Conservation (phyloP, 2,797 vertebrate genomes). For the Leptodactylus fallax region DNA sequence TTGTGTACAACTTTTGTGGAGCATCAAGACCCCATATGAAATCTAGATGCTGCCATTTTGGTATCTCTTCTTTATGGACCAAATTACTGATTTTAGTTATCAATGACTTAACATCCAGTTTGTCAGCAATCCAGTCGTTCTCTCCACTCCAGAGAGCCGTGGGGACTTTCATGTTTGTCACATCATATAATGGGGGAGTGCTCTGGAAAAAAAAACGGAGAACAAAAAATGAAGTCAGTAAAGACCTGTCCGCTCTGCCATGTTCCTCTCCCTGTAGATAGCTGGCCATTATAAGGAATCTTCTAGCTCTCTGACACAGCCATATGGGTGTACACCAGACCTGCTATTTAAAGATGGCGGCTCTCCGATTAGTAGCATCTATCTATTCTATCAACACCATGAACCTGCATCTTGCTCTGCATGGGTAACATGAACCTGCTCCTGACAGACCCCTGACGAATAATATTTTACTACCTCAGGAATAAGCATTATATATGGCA, state of each 20-base stretch:
- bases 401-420: too few relatives aligned
- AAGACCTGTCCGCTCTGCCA: background rate
- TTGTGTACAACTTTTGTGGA: constrained; percentile 81
- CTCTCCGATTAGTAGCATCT: too few relatives aligned
- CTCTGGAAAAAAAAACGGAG: constrained; percentile 72
- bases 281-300: too few relatives aligned
- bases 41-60: constrained; percentile 88
- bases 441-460: too few relatives aligned
- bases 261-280: too few relatives aligned
- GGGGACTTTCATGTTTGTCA: constrained; percentile 84
- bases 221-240: background rate
- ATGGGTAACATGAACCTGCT: too few relatives aligned
- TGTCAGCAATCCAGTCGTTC: constrained; percentile 84
- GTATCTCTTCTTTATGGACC: constrained; percentile 81
- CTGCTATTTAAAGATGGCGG: too few relatives aligned
- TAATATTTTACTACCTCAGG: too few relatives aligned
- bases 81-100: constrained; percentile 81
- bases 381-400: too few relatives aligned
- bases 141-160: constrained; percentile 88
- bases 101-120: constrained; percentile 79
- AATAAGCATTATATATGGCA: too few relatives aligned
- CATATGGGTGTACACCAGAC: too few relatives aligned
- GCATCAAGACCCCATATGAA: constrained; percentile 92
- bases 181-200: constrained; percentile 80
- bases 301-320: too few relatives aligned